Evolutionary conservation across 2,113 vertebrate genomes (phyloP), one percentile per base, ranked within the genome.

Genomic region (Gavia stellata): DNA sequence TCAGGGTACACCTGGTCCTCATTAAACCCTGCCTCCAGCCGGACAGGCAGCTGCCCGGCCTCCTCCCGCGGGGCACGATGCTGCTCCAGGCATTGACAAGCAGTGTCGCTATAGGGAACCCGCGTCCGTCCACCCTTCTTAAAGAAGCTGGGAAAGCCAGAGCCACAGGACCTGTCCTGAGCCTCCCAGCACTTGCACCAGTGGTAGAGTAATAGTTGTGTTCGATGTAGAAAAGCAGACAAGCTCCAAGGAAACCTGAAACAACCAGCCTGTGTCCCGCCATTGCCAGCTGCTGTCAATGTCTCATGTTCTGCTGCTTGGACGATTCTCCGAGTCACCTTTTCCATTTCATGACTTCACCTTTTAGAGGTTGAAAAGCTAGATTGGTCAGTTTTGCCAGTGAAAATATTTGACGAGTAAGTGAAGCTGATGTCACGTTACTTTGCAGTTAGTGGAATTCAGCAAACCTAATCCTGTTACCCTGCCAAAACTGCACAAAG

Each of bases 381-480:
- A 90, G 94, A 92, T 55, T 95, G 95, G 96, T 96, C 90, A 95
- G 83, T 67, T 93, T 84, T 95, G 81, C 81, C 86, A 94, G 80
- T 61, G 79, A 97, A 92, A 97, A 97, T 96, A 96, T 94, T 95
- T 96, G 91, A 97, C 83, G 90, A 97, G 92, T 90, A 94, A 97
- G 93, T 86, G 89, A 96, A 96, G 93, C 91, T 95, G 96, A 96
- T 97, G 95, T 95, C 95, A 96, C 42, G 47, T 96, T 95, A 80
- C 96, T 97, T 94, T 95, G 90, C 95, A 96, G 92, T 89, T 97
- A 97, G 95, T 89, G 95, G 90, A 96, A 97, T 96, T 95, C 77
- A 61, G 96, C 94, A 97, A 97, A 96, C 92, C 89, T 95, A 92
- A 97, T 97, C 96, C 96, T 94, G 91, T 95, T 97, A 97, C 82